Conservation (phyloP, 2,113 vertebrate genomes). For the rat (Rattus norvegicus) region GRCr8 NC_086027.1:39752501-39753000, state of each 20-base stretch:
- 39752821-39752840: background rate
- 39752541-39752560: no score
- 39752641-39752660: background rate
- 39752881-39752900: background rate
- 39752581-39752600: no score
- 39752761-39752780: background rate
- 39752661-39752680: background rate
- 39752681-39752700: background rate
- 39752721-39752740: background rate
- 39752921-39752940: background rate
- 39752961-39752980: background rate
- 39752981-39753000: background rate
- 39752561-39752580: no score
- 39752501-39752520: background rate
- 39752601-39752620: background rate
- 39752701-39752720: background rate
- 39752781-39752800: background rate
- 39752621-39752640: background rate
- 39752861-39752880: background rate
- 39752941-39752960: background rate
- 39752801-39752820: background rate
- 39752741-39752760: background rate
- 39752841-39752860: background rate
- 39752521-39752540: no score
- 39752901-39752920: background rate